These are phyloP conservation scores for Anguilla obscura DNA, from an alignment of 2,797 vertebrate genomes.

Conservation along the genomic window DNA sequence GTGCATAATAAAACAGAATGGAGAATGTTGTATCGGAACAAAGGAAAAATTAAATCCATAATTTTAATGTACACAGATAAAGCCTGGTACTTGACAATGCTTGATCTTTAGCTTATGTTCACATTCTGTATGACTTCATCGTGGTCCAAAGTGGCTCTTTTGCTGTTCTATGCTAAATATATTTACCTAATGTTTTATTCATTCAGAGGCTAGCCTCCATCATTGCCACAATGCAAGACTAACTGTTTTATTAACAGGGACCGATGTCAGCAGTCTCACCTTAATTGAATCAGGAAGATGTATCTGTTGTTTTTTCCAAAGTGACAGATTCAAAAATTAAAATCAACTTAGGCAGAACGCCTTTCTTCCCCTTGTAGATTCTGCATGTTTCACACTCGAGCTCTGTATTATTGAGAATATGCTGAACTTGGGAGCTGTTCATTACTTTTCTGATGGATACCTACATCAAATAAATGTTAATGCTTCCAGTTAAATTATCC, in stretches of 20 bases:
- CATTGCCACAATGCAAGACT: slow-evolving; percentile 67
- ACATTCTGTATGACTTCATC: slow-evolving; percentile 64
- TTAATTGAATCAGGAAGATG: slow-evolving; percentile 74
- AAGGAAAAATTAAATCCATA: slow-evolving; percentile 80
- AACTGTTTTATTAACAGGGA: slow-evolving; percentile 73
- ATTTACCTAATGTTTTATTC: slow-evolving; percentile 63
- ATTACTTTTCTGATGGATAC: slow-evolving; percentile 73
- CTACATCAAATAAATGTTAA: slow-evolving; percentile 76
- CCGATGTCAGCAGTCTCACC: slow-evolving; percentile 56
- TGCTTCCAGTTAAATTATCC: slow-evolving; percentile 75
- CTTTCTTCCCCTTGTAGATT: slow-evolving; percentile 10
- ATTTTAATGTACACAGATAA: slow-evolving; percentile 72
- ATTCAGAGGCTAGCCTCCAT: slow-evolving; percentile 58
- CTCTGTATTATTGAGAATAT: slow-evolving; percentile 32
- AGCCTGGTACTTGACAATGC: slow-evolving; percentile 47
- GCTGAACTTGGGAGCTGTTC: slow-evolving; percentile 13
- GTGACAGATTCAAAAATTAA: slow-evolving; percentile 54
- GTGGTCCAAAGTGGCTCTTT: slow-evolving; percentile 56
- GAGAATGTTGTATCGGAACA: slow-evolving; percentile 74
- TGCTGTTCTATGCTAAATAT: slow-evolving; percentile 56
- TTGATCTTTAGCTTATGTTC: slow-evolving; percentile 70
- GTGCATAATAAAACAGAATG: slow-evolving; percentile 72
- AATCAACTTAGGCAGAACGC: slow-evolving; percentile 49
- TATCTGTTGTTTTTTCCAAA: slow-evolving; percentile 58
- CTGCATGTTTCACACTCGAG: slow-evolving; percentile 40